Conservation (phyloP, 2,113 vertebrate genomes). For the Lonchura striata region DNA sequence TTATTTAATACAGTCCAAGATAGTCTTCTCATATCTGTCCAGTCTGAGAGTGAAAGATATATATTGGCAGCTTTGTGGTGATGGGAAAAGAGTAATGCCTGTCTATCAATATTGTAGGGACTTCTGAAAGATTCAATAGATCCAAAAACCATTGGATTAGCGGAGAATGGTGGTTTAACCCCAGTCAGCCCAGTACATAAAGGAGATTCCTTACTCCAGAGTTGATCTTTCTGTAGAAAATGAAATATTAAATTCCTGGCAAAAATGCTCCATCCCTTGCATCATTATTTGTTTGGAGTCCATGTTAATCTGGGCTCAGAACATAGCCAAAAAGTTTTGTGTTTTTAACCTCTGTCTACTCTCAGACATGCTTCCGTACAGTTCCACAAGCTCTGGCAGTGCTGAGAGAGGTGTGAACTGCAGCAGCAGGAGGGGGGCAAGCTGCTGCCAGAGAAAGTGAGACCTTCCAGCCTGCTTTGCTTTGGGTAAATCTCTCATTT, state of each 20-base stretch:
- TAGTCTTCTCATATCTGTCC: not conserved
- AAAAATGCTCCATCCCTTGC: not conserved
- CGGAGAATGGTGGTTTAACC: accelerated
- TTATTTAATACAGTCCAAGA: not conserved
- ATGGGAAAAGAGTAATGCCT: not conserved
- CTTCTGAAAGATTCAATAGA: not conserved
- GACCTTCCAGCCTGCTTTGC: not conserved
- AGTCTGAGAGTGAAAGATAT: not conserved
- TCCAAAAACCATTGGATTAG: not conserved
- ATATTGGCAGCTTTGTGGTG: not conserved
- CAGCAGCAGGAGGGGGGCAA: not conserved
- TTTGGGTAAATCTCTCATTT: not conserved
- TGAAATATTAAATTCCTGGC: not conserved
- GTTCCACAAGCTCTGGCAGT: not conserved
- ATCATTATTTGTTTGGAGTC: not conserved
- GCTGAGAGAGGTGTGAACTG: not conserved
- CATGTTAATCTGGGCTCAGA: not conserved
- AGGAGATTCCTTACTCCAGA: not conserved
- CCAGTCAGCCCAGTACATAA: not conserved
- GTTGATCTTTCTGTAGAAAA: not conserved
- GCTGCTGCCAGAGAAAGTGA: not conserved
- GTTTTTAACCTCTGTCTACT: not conserved
- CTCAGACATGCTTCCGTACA: not conserved
- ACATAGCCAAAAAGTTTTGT: not conserved
- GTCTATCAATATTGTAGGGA: not conserved